These are phyloP conservation scores for Danio choprae DNA, from an alignment of 2,797 vertebrate species.

Conservation along the genomic window DNA sequence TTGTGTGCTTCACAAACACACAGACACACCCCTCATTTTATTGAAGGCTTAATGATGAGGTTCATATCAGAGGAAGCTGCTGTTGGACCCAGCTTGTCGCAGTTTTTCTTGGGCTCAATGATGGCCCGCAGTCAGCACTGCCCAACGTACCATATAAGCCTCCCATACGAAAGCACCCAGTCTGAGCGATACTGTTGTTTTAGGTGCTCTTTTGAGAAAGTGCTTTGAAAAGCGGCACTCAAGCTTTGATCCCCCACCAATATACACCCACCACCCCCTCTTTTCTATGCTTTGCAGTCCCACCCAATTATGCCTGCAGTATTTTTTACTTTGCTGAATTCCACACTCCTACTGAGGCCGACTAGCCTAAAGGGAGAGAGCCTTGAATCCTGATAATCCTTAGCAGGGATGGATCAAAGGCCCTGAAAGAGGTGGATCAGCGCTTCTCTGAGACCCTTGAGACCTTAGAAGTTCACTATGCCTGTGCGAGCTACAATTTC, in stretches of 20 bases:
- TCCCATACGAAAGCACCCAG: constrained; percentile 56
- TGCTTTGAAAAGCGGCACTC: constrained; percentile 64
- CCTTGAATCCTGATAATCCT: constrained; percentile 75
- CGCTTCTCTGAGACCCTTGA: constrained; percentile 44
- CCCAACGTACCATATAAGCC: constrained; percentile 17
- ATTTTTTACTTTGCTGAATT: constrained; percentile 59
- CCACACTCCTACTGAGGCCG: constrained; percentile 65
- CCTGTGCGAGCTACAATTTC: constrained; percentile 21
- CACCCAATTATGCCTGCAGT: constrained; percentile 65
- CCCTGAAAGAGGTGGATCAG: constrained; percentile 69
- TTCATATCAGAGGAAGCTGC: constrained; percentile 11
- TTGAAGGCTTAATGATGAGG: constrained; percentile 39
- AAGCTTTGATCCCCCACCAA: constrained; percentile 64
- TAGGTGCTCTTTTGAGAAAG: constrained; percentile 69
- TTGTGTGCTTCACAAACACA: constrained; percentile 22
- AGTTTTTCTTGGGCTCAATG: constrained; percentile 54
- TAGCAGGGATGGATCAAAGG: constrained; percentile 73
- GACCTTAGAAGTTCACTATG: constrained; percentile 32
- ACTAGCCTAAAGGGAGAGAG: constrained; percentile 68
- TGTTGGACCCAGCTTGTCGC: not conserved
- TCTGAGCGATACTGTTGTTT: constrained; percentile 65
- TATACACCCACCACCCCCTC: constrained; percentile 41
- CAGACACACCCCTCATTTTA: not conserved
- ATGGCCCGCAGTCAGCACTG: constrained; percentile 61
- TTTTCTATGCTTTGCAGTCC: constrained; percentile 56